Evolutionary conservation across 2,113 vertebrate genomes (phyloP), one percentile per base, ranked within the genome.

Genomic region (Microcebus murinus): DNA sequence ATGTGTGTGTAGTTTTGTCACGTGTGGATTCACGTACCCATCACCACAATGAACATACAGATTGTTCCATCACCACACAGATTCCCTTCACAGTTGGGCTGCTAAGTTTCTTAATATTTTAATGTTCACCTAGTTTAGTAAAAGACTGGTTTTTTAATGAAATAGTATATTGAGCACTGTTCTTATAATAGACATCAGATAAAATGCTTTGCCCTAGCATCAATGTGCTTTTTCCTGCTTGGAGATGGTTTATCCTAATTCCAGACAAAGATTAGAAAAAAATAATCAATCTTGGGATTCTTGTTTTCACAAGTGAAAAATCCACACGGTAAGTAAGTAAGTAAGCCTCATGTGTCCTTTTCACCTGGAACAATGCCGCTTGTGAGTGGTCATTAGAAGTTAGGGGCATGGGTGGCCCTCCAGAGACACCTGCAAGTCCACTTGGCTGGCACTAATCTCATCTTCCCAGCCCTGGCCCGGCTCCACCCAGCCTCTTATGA

Each of bases 91-190:
- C 42, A 42, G 42, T 39, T 42, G 2, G 2, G 20, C 25, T 18
- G 2, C 21, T 34, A 10, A 1, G 4, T 59, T 39, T 50, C 52
- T 42, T 31, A 42, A 45, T 0, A 4, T 17, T 36, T 39, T 18
- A 17, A 31, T 14, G 12, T 17, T 45, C n/a, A 23, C 1, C 13
- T 55, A n/a, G 20, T 42, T 70, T 27, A 18, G 36, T 8, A 18
- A 14, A 39, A 11, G 14, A 4, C 8, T n/a, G 12, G 59, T 27
- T 14, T 68, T 50, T 83, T 68, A 12, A n/a, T 57, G 59, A 57
- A 36, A 29, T 25, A 61, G 7, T 5, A 17, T 6, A 0, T 2
- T 0, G 6, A 1, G 4, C 27, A 3, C 14, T 15, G n/a, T 27
- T 36, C 42, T 61, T 17, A 6, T 7, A 4, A 4, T 0, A 4